Evolutionary conservation across 2,113 vertebrate species (phyloP).

Genomic region (Verasper variegatus): DNA sequence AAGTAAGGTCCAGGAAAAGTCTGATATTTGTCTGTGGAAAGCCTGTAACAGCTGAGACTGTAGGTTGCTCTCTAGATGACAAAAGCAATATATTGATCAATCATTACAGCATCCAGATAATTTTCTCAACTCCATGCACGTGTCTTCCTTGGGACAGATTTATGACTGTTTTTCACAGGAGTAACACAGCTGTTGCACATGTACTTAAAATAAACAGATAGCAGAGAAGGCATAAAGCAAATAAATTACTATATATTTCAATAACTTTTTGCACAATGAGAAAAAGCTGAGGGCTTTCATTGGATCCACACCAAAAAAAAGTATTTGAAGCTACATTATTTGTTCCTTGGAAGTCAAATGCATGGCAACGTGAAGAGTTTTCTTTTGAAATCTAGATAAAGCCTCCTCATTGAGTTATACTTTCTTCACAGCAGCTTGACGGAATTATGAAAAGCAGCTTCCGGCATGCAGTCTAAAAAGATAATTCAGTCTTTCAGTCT

Average conservation of each 20-base stretch:
- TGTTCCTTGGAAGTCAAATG: neutral
- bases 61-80: neutral
- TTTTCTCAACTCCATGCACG: neutral
- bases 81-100: neutral
- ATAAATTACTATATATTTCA: neutral
- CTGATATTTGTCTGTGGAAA: no score
- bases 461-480: slow-evolving; percentile 12
- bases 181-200: slow-evolving; percentile 32
- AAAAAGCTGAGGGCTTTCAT: neutral
- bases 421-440: slow-evolving; percentile 1
- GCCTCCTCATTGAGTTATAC: slow-evolving; percentile 18
- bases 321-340: slow-evolving; percentile 6
- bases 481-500: slow-evolving; percentile 17
- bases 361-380: neutral
- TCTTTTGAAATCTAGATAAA: slow-evolving; percentile 37
- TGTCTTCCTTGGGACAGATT: neutral
- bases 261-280: slow-evolving; percentile 2
- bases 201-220: slow-evolving; percentile 4
- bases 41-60: neutral
- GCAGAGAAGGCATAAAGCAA: neutral
- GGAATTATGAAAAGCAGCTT: slow-evolving; percentile 38
- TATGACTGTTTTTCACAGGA: slow-evolving; percentile 23
- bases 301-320: neutral
- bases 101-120: neutral
- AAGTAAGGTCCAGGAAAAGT: neutral